These are phyloP conservation scores for Pelodiscus sinensis DNA, from an alignment of 2,113 vertebrate genomes.

Conservation along the genomic window DNA sequence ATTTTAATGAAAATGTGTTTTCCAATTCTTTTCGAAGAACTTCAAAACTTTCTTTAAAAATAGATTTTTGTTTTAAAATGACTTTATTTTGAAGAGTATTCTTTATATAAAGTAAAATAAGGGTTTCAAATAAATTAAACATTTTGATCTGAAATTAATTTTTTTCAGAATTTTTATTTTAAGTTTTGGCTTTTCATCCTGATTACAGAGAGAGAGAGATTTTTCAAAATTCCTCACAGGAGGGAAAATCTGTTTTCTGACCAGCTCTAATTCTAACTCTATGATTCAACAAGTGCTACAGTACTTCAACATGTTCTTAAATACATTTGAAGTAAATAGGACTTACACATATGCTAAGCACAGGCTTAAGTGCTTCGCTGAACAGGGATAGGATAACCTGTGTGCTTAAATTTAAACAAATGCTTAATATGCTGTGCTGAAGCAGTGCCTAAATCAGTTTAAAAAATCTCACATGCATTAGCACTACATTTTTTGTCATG, in stretches of 20 bases:
- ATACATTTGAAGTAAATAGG: constrained; percentile 26
- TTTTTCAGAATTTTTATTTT: neutral
- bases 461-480: constrained; percentile 44
- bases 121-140: neutral
- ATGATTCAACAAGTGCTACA: neutral
- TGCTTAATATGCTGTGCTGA: constrained; percentile 4
- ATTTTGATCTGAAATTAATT: neutral
- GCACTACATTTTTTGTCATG: constrained; percentile 52
- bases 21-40: neutral
- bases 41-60: neutral
- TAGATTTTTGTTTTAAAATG: neutral
- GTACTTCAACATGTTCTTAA: neutral
- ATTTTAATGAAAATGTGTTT: neutral
- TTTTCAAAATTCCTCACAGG: neutral
- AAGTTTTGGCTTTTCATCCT: neutral
- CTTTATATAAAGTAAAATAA: neutral
- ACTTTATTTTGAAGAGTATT: neutral
- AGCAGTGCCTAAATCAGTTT: neutral
- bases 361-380: constrained; percentile 24
- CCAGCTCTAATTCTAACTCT: neutral
- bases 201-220: neutral
- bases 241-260: neutral
- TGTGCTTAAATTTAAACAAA: constrained; percentile 39
- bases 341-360: neutral
- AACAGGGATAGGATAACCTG: constrained; percentile 38